These are phyloP conservation scores for Synanthedon formicaeformis DNA, from an alignment of 2,888 invertebrate species.

Conservation along the genomic window DNA sequence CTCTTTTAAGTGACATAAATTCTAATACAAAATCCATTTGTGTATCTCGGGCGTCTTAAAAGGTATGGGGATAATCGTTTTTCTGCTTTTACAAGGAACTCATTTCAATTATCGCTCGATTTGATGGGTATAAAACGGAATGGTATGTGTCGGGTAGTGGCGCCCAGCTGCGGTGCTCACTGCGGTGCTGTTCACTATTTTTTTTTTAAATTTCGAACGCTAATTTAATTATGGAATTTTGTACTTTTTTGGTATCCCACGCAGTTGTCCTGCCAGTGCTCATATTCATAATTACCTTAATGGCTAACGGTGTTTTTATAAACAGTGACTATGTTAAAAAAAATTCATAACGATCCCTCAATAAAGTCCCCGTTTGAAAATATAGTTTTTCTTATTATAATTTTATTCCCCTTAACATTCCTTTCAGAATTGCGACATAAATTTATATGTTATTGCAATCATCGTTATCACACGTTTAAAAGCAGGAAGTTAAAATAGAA, in stretches of 20 bases:
- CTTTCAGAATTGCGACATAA: not conserved
- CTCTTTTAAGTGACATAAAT: constrained; percentile 69
- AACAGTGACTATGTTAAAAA: no score
- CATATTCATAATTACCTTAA: constrained; percentile 27
- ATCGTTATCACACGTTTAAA: not conserved
- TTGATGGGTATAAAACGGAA: constrained; percentile 63
- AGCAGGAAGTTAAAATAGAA: constrained; percentile 5
- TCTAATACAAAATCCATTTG: constrained; percentile 71
- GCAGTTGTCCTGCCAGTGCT: constrained; percentile 54
- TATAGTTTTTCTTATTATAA: not conserved
- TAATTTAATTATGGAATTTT: constrained; percentile 64
- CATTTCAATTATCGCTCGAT: constrained; percentile 69
- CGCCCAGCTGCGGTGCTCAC: constrained; percentile 57
- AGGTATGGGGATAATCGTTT: constrained; percentile 65
- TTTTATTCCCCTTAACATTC: not conserved
- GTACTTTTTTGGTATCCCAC: constrained; percentile 31
- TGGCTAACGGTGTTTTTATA: constrained; percentile 36
- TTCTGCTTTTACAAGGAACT: constrained; percentile 70
- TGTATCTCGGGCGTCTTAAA: constrained; percentile 70
- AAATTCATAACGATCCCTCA: no score
- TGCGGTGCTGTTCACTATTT: constrained; percentile 38
- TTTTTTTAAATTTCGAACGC: constrained; percentile 55
- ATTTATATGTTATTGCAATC: not conserved
- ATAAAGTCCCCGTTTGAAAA: not conserved
- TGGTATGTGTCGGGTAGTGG: constrained; percentile 59